Evolutionary conservation across 2,888 invertebrate genomes (phyloP), one percentile per base, ranked within the genome.

Genomic region (Elmis aenea): DNA sequence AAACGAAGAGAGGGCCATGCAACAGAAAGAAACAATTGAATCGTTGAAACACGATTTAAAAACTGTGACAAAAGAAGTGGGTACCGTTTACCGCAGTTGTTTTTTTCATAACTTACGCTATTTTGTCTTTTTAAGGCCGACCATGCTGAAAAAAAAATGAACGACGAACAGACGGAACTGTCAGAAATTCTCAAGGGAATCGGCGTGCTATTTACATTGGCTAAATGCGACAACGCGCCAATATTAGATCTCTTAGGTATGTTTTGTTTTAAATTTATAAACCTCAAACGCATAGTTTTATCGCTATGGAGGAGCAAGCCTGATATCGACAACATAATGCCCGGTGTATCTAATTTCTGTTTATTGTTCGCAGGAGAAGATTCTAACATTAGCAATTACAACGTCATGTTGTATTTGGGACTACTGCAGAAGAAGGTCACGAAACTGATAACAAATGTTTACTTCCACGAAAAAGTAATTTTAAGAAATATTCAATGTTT

Each of bases 361-460:
- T n/a, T n/a, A n/a, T n/a, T n/a, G n/a, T n/a, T n/a, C 12, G 23
- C 5, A 46, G 73, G 86, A 26, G 75, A 80, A 11, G 79, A 84
- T 37, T 74, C 82, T n/a, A 75, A 76, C 9, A 79, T 90, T 22
- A 83, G 80, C 35, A 73, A 75, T 29, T 76, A 80, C 52, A 93
- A 91, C 68, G 85, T 85, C 1, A 77, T 85, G 43, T 75, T 91
- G 10, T 90, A 87, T 61, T 75, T 92, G 54, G 85, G 86, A 48
- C 80, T 90, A 23, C 76, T 93, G 46, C 89, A 91, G 59, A 80
- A 83, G 59, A 79, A 81, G 37, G 79, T 83, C 10, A 73, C 75
- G 14, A 81, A 84, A 52, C 73, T 83, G 45, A 73, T 35, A 5
- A 30, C 85, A 27, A 73, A 72, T 48, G 67, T 75, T 35, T 75